A percentile compares a stretch with the other conserved stretches of the same genome.
Evolutionary conservation across 1,140 invertebrate species (phyloP).

Genomic region (Nautilus pompilius): DNA sequence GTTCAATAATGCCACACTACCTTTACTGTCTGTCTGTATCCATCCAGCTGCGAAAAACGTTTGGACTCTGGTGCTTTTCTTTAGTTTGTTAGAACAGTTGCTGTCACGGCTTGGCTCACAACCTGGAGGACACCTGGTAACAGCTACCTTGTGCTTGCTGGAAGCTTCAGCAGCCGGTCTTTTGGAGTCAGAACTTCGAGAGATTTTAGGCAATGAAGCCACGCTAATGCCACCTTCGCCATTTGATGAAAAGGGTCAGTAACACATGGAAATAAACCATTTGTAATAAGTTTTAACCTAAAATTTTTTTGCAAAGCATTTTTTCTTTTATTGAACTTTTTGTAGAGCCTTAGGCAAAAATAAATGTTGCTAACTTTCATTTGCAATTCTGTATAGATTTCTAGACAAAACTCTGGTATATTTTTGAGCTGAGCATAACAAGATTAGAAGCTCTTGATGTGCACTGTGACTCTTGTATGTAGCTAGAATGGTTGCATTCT

Average conservation of each 20-base stretch:
- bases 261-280: background rate
- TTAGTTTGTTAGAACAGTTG: conserved; percentile 43
- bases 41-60: too few relatives aligned
- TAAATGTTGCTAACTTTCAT: too few relatives aligned
- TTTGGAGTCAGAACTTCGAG: conserved; percentile 41
- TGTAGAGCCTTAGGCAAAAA: too few relatives aligned
- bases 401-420: too few relatives aligned
- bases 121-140: conserved; percentile 36
- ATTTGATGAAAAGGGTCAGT: conserved; percentile 50
- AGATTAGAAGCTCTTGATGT: background rate
- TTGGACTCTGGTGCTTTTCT: conserved; percentile 10
- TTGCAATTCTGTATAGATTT: too few relatives aligned
- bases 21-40: too few relatives aligned
- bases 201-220: conserved; percentile 40
- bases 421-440: too few relatives aligned
- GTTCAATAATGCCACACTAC: too few relatives aligned
- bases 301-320: too few relatives aligned
- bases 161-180: conserved; percentile 48
- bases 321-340: too few relatives aligned
- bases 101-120: conserved; percentile 41
- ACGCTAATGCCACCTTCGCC: conserved; percentile 44
- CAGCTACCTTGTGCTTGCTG: conserved; percentile 46
- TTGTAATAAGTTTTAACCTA: too few relatives aligned
- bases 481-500: background rate
- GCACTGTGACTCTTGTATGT: background rate